Evolutionary conservation across 2,113 vertebrate genomes (phyloP), one percentile per base, ranked within the genome.

Genomic region (Brienomyrus longianalis): DNA sequence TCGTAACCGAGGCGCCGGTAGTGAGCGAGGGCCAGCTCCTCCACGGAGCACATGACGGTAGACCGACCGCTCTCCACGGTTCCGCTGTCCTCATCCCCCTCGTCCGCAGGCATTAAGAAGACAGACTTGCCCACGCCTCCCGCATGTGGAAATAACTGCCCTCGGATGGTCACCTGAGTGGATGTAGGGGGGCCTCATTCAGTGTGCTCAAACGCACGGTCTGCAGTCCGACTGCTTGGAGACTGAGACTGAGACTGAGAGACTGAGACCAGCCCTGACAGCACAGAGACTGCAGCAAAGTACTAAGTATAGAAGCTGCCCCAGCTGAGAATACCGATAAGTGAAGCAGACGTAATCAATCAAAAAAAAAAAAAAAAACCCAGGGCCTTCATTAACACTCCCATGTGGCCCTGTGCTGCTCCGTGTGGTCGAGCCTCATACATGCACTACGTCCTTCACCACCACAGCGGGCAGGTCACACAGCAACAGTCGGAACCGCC

Each of bases 31-130:
- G 96, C 97, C 92, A 99, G 93, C 80, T 99, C 98, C 91, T 99
- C 98, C 84, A 99, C 98, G 0, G 98, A 98, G 92, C 98, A 98
- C 92, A 99, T 97, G 45, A 97, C 92, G 0, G 96, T 96, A 23
- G 94, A 91, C 0, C 90, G 91, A 8, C 90, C 83, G 83, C 85
- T 90, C 84, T 92, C 45, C 17, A 89, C 89, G 3, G 90, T 91
- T 15, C 48, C 90, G 21, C 90, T 90, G 0, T 93, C 90, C 23
- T 19, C 35, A 13, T 0, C 45, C 39, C 39, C 19, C 86, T 90
- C 93, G 86, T 93, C 9, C 45, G 94, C 92, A 89, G 96, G 96
- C 93, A 97, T 66, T 39, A 99, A 93, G 91, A 99, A 99, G 59
- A 95, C 95, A 0, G 97, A 98, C 91, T 99, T 99, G 56, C 97